Evolutionary conservation across 2,113 vertebrate genomes (phyloP), one percentile per base, ranked within the genome.

Genomic region (Aphelocoma coerulescens): DNA sequence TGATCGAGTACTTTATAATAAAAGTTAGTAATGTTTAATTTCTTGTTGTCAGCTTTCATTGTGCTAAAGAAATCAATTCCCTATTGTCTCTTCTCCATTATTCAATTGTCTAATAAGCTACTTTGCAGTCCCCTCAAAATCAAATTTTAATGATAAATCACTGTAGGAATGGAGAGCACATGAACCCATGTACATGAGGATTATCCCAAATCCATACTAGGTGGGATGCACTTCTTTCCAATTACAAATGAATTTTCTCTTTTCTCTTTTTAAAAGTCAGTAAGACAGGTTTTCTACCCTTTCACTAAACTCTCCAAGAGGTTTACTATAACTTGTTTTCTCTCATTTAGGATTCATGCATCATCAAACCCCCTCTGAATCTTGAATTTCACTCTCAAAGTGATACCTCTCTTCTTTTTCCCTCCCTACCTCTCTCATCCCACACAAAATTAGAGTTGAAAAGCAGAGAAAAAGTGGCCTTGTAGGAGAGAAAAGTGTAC

Each of bases 1-100:
- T 9, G 80, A 94, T 86, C 26, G 16, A 32, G 27, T 18, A 28
- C 61, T 96, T 96, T 28, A 69, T 96, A 0, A 93, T 52, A 72
- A 94, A 96, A 91, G 78, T 94, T 94, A 95, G 75, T 57, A 75
- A 83, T 90, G 86, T 81, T 94, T 96, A 93, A 93, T 96, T 96
- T 88, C 92, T 96, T 79, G 32, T 88, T 88, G 88, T 81, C 95
- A 93, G 81, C 82, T 90, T 94, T 89, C 75, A 76, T 88, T 84
- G 77, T 68, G 68, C 82, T 82, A 54, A 91, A 93, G 81, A 96
- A 97, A 95, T 96, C 91, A 86, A 94, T 97, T 91, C 37, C 26
- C 63, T 86, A 22, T 94, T 80, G 87, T 94, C 83, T 88, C 49
- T 84, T 93, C 80, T 90, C 89, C 71, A 63, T 97, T 86, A 92